phyloP scores from a whole-genome alignment of 2,888 invertebrate species.

The Lasioglossum pauxillum region DNA sequence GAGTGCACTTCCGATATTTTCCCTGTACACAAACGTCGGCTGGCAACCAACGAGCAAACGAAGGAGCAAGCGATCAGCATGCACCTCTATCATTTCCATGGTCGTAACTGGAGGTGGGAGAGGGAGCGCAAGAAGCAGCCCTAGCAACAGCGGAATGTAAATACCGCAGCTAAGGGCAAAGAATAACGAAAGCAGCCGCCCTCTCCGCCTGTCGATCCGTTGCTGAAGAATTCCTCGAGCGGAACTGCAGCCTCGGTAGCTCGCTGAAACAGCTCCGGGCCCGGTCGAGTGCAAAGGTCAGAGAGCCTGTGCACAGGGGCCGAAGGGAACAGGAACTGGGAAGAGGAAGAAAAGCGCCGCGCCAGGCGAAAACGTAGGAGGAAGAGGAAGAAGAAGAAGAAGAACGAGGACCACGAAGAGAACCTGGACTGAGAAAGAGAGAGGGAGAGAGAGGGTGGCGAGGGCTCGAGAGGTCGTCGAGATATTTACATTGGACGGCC shows the following conservation, averaged over 20 bases:
- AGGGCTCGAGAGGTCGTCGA: conserved; percentile 68
- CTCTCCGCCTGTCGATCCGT: conserved; percentile 29
- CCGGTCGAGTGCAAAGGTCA: conserved; percentile 64
- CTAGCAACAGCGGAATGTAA: conserved; percentile 18
- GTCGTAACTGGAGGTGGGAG: not conserved
- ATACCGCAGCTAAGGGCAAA: conserved; percentile 6
- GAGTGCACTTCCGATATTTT: not conserved
- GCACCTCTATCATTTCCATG: conserved; percentile 10
- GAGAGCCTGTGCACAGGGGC: not conserved
- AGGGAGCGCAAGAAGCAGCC: not conserved
- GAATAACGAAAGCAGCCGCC: conserved; percentile 20
- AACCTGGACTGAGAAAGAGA: not conserved
- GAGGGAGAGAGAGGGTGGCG: conserved; percentile 52
- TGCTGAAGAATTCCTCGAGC: conserved; percentile 37
- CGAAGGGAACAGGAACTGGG: conserved; percentile 14
- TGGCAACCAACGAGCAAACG: not conserved
- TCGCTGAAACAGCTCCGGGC: conserved; percentile 31
- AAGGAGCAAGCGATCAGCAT: not conserved
- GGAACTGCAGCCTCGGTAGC: conserved; percentile 55
- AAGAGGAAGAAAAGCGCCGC: conserved; percentile 15
- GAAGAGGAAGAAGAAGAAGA: conserved; percentile 25
- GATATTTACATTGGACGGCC: conserved; percentile 76
- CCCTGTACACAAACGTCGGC: not conserved
- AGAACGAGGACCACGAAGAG: conserved; percentile 21
- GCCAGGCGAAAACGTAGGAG: conserved; percentile 20